Evolutionary conservation across 1,140 invertebrate species (phyloP), one percentile per base, ranked within the genome.

Genomic region (Caenorhabditis inopinata): DNA sequence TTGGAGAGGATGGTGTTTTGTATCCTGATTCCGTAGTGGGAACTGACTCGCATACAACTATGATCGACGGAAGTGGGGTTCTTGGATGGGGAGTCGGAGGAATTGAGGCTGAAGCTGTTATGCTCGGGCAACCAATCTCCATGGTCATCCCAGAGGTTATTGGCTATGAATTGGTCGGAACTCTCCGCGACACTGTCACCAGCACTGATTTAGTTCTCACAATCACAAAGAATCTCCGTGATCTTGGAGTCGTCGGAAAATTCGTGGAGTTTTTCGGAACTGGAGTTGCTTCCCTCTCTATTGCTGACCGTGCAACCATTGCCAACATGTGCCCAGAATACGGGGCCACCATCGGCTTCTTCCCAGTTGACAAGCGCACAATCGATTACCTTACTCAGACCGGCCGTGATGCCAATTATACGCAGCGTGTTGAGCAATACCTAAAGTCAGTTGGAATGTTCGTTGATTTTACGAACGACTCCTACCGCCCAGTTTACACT

Each of bases 231-330:
- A 93, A 97, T 90, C 91, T 98, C 74, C 91, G 96, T 35, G 93
- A 95, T 89, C 87, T 97, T 53, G 96, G 96, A 68, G 96, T 98
- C 27, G 96, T 98, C 51, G 96, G 95, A 49, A 98, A 98, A 88
- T 99, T 98, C 90, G 96, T 98, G 1, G 96, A 98, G 90, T 99
- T 99, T 90, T 98, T 94, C 89, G 97, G 97, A 0, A 93, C 94
- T 0, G 96, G 96, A 7, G 94, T 98, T 11, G 88, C 92, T 0
- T 92, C 93, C 78, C 89, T 99, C 1, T 96, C 94, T 53, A 95
- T 99, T 74, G 96, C 96, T 2, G 97, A 98, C 90, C 89, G 97
- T 80, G 91, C 91, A 0, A 92, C 91, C 1, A 91, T 92, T 74
- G 90, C 91, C 42, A 98, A 98, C 90, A 98, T 98, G 96, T 97